Evolutionary conservation across 2,888 invertebrate species (phyloP), one percentile per base, ranked within the genome.

Genomic region (Helicoverpa assulta): DNA sequence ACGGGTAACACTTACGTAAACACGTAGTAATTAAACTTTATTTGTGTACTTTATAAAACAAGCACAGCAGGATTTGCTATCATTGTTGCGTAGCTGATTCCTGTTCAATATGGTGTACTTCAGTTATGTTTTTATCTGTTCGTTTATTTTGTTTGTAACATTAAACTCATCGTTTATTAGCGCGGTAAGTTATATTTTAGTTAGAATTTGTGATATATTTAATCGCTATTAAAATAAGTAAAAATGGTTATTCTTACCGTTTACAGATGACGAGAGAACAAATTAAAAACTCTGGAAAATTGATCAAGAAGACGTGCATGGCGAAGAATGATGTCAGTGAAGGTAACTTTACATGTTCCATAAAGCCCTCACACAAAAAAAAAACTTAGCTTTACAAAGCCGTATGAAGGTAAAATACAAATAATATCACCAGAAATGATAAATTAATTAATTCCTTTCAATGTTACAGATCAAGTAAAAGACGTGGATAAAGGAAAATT

Each of bases 261-360:
- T 76, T 75, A n/a, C 69, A 92, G 90, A 89, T 92, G 90, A 88
- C 91, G 0, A 85, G 86, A 62, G 86, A 89, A 43, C 91, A 91
- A 75, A 58, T 92, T 21, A 91, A 91, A 76, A 88, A 80, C 61
- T 88, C 91, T 0, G 86, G 88, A 1, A 88, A 89, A 73, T 63
- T 90, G 50, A 58, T 91, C 5, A 91, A 88, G 71, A 91, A 90
- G 37, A 77, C 85, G n/a, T 91, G 91, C 69, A 86, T 89, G 83
- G 83, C 85, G 3, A 91, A 91, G 79, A 85, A 86, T 64, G 80
- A 86, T 52, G 89, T 91, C 0, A 88, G 87, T 14, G 91, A 90
- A 83, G 91, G 90, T 91, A 70, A 19, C 7, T 18, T 50, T 10
- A 21, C 21, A 19, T 3, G 14, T 7, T n/a, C n/a, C n/a, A n/a